Evolutionary conservation across 2,888 invertebrate species (phyloP).

Genomic region (Endotricha flammealis): DNA sequence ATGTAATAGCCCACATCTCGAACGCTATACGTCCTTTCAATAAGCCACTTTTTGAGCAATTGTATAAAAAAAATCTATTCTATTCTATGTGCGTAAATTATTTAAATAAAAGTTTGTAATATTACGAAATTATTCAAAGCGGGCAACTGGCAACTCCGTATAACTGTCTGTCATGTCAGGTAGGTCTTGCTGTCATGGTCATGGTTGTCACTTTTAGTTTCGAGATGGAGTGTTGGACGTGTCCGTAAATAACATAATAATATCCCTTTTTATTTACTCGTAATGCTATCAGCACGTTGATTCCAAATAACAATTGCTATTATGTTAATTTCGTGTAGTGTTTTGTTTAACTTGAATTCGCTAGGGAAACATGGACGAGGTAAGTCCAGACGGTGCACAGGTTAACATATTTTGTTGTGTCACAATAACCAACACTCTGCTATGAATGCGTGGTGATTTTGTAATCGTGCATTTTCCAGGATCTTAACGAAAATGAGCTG

Average conservation of each 20-base stretch:
- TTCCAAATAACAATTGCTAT: conserved; percentile 55
- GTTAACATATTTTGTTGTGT: conserved; percentile 60
- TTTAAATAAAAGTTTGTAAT: too few species aligned
- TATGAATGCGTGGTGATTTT: conserved; percentile 37
- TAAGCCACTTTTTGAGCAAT: too few species aligned
- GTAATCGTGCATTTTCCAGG: conserved; percentile 52
- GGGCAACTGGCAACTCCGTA: too few species aligned
- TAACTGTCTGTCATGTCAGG: too few species aligned
- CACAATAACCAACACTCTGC: conserved; percentile 27
- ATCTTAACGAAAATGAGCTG: conserved; percentile 70
- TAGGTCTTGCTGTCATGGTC: conserved; percentile 7
- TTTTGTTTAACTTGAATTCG: conserved; percentile 57
- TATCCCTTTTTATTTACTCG: conserved; percentile 58
- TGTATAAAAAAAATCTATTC: too few species aligned
- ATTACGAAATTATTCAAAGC: background rate
- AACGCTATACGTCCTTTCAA: too few species aligned
- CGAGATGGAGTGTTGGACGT: conserved; percentile 67
- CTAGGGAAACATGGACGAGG: conserved; percentile 71
- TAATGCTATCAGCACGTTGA: conserved; percentile 59
- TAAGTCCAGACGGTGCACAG: too few species aligned
- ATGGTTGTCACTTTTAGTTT: conserved; percentile 15
- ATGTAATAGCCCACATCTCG: too few species aligned
- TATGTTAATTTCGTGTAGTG: conserved; percentile 66
- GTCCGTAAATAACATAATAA: conserved; percentile 50
- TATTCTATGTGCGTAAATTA: too few species aligned